Evolutionary conservation across 2,888 invertebrate species (phyloP).

Genomic region (Dasypogon diadema): DNA sequence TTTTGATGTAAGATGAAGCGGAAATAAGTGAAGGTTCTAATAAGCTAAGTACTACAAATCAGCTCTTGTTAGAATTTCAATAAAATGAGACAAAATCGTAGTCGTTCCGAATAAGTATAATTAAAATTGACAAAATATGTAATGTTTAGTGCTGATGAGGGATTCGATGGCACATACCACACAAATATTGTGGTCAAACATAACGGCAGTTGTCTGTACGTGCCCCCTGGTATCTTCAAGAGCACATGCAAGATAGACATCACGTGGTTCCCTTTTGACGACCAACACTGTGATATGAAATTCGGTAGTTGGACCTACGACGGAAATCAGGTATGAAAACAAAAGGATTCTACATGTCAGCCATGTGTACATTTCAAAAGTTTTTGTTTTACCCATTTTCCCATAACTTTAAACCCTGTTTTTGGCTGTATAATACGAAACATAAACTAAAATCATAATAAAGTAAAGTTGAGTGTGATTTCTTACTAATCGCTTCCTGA

Average conservation of each 20-base stretch:
- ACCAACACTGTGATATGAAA: slow-evolving; percentile 99
- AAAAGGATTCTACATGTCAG: slow-evolving; percentile 12
- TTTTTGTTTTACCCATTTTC: background rate
- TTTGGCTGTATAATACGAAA: too few species aligned
- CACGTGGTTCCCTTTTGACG: slow-evolving; percentile 99
- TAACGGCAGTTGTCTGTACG: slow-evolving; percentile 98
- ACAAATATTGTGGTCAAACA: slow-evolving; percentile 99
- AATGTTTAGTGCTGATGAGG: slow-evolving; percentile 94
- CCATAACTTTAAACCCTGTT: background rate
- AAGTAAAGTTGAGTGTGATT: too few species aligned
- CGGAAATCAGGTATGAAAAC: slow-evolving; percentile 86
- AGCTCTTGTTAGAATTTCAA: slow-evolving; percentile 8
- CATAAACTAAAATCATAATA: too few species aligned
- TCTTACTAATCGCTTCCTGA: too few species aligned
- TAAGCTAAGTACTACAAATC: slow-evolving; percentile 28
- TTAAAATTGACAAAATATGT: slow-evolving; percentile 61
- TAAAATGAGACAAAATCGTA: slow-evolving; percentile 17
- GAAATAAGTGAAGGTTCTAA: too few species aligned
- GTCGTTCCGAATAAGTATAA: slow-evolving; percentile 54
- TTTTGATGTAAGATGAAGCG: too few species aligned
- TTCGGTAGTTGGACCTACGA: slow-evolving; percentile 99
- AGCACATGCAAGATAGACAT: slow-evolving; percentile 99
- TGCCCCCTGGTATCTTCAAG: slow-evolving; percentile 99
- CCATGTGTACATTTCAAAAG: background rate
- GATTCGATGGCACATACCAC: slow-evolving; percentile 99